Base-by-base conservation (phyloP, 2,797 vertebrate genomes). In the Leptatherina wallacei region DNA sequence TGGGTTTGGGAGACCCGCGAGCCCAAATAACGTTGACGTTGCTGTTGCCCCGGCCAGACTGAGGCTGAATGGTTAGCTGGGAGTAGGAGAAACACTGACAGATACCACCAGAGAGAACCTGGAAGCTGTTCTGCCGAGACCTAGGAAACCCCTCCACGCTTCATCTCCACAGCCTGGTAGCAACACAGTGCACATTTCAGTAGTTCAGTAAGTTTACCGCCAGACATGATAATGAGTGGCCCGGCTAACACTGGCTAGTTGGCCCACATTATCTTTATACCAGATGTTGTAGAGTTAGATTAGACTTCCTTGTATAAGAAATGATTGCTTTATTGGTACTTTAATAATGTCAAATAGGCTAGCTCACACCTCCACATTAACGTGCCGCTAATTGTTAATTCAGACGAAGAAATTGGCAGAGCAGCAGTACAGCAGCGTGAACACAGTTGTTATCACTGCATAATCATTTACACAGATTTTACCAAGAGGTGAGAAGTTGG, bases 191-290 rank as follows among this genome's bases (percentile, higher is more conserved):
- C 89, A 85, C 85, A 73, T 86, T 81, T 77, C 71, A 83, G 68
- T 84, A 88, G 80, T 92, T 91, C 78, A 84, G 91, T 91, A 92
- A 93, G 92, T 93, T 93, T 84, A 88, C 84, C 77, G 79, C 85
- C 84, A 87, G 74, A 88, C 84, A 47, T 75, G 73, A 81, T 77
- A 61, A 75, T 65, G 75, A 86, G 73, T 75, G 82, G 81, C 84
- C 75, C 84, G 70, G 91, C 91, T 91, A 91, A 88, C 87, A 55
- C 71, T 27, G 83, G 90, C 90, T 89, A 77, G 78, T 65, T 82
- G 86, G 88, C 85, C 84, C 87, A 10, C 47, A 64, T 73, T 63
- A 62, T 30, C 54, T 13, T 55, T 68, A 36, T 9, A 69, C 73
- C 67, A 74, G 3, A 49, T 42, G 66, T 74, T 52, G 13, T 10